These are phyloP conservation scores for Neoscelio sp. DNA, from an alignment of 2,888 invertebrate species.

Conservation along the genomic window DNA sequence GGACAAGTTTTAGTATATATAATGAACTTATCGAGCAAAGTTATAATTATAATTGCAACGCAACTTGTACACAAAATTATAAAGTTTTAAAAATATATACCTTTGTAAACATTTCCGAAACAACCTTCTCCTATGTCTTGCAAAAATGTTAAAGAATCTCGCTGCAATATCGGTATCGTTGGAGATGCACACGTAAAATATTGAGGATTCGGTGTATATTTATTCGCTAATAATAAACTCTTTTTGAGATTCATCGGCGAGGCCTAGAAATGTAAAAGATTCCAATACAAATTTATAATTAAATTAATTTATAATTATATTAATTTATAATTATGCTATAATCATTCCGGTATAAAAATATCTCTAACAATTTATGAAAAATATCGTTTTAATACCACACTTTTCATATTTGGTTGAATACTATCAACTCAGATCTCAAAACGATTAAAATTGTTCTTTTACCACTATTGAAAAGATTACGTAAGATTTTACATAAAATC, in stretches of 20 bases:
- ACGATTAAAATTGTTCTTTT: too few species aligned
- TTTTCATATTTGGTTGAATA: too few species aligned
- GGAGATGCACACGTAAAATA: slow-evolving; percentile 85
- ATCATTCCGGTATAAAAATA: too few species aligned
- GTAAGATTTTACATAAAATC: too few species aligned
- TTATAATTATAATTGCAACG: too few species aligned
- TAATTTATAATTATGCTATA: not conserved
- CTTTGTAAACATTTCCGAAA: slow-evolving; percentile 95
- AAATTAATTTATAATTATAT: slow-evolving; percentile 1
- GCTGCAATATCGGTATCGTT: slow-evolving; percentile 86
- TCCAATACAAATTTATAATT: not conserved
- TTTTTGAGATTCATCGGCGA: slow-evolving; percentile 85
- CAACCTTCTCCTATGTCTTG: slow-evolving; percentile 94
- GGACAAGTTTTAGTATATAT: too few species aligned
- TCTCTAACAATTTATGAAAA: not conserved
- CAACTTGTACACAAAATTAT: not conserved
- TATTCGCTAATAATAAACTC: slow-evolving; percentile 87
- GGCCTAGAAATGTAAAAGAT: slow-evolving; percentile 83
- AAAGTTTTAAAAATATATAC: slow-evolving; percentile 82
- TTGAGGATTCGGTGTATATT: slow-evolving; percentile 91
- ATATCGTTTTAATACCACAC: too few species aligned
- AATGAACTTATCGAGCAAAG: too few species aligned
- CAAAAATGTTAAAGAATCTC: slow-evolving; percentile 88
- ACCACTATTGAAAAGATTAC: too few species aligned
- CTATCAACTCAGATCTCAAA: too few species aligned